Conservation (phyloP, 1,140 invertebrate genomes). For the Bombus fervidus region DNA sequence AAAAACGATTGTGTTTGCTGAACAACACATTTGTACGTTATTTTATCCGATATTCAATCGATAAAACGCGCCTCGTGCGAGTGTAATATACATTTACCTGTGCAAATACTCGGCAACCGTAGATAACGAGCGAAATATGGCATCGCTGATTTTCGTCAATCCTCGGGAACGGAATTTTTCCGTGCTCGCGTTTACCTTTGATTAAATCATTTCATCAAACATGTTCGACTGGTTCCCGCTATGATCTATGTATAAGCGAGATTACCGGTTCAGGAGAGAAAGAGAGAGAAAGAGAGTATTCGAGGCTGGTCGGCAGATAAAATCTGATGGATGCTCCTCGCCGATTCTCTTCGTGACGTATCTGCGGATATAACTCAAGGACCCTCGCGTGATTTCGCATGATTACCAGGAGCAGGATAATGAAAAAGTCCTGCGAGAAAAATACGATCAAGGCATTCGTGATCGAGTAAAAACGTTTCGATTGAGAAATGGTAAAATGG, state of each 20-base stretch:
- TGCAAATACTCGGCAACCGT: conserved; percentile 66
- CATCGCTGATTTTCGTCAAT: background rate
- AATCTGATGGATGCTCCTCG: conserved; percentile 64
- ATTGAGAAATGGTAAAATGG: background rate
- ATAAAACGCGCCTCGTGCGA: conserved; percentile 16
- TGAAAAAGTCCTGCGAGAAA: conserved; percentile 31
- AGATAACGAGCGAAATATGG: conserved; percentile 63
- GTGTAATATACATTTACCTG: conserved; percentile 51
- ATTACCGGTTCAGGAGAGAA: conserved; percentile 19
- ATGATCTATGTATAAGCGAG: conserved; percentile 41
- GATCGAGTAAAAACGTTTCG: background rate
- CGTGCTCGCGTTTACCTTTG: conserved; percentile 47
- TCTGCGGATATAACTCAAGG: conserved; percentile 55
- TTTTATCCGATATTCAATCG: background rate
- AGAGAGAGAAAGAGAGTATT: conserved; percentile 3
- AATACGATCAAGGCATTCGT: background rate
- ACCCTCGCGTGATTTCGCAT: conserved; percentile 63
- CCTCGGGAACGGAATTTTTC: conserved; percentile 10
- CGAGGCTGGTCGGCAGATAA: conserved; percentile 52
- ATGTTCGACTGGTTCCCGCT: conserved; percentile 44
- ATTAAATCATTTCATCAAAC: conserved; percentile 62
- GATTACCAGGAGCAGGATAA: conserved; percentile 46
- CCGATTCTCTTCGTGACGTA: conserved; percentile 56
- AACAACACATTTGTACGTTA: background rate
- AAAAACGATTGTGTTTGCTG: background rate